Percentiles rank a stretch among this genome's conserved stretches.
phyloP scores from a whole-genome alignment of 2,113 vertebrate species.

The Phalacrocorax pelagicus region DNA sequence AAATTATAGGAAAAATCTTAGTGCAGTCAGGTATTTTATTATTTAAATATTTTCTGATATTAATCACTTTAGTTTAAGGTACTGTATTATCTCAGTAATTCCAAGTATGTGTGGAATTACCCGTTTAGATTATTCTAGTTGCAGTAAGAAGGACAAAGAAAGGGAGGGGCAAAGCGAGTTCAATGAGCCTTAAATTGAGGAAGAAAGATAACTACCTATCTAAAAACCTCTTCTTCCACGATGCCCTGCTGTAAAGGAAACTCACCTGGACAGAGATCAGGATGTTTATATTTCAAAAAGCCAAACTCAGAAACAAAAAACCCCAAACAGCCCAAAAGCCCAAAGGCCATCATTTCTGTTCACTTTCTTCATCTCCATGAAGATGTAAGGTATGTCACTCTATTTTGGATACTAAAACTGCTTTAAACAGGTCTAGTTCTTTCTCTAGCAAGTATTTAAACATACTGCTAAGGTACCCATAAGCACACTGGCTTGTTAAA shows the following conservation, averaged over 20 bases:
- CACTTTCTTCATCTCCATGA: neutral
- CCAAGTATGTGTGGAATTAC: slow-evolving; percentile 11
- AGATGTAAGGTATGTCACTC: neutral
- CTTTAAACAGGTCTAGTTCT: neutral
- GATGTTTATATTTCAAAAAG: neutral
- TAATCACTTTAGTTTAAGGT: neutral
- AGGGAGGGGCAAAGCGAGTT: neutral
- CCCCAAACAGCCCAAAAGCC: neutral
- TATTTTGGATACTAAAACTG: neutral
- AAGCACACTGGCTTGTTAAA: neutral
- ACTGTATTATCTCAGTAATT: slow-evolving; percentile 22
- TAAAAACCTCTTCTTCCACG: neutral
- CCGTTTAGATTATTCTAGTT: neutral
- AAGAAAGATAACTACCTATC: neutral
- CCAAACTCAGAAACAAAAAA: neutral
- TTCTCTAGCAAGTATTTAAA: neutral
- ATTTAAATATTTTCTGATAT: neutral
- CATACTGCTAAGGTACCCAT: neutral
- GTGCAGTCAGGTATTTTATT: neutral
- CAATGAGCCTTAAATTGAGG: neutral
- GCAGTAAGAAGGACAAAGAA: neutral
- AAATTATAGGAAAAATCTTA: neutral
- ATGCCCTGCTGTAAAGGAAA: neutral
- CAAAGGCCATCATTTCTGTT: neutral
- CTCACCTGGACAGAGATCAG: neutral